phyloP scores from a whole-genome alignment of 2,888 invertebrate species.

The Neoaliturus tenellus region DNA sequence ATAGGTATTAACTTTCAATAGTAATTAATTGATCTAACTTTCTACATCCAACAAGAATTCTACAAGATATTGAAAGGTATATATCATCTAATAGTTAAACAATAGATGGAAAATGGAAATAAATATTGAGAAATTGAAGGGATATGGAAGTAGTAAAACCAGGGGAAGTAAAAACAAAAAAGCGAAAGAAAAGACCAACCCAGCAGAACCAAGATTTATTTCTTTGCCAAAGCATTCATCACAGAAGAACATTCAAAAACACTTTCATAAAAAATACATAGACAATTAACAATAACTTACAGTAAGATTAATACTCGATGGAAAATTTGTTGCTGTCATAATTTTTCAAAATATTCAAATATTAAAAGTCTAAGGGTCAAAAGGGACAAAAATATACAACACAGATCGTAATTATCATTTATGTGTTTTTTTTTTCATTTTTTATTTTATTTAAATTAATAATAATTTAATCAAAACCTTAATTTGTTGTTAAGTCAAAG shows the following conservation, averaged over 20 bases:
- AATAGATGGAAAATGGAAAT: too few relatives aligned
- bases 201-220: constrained; percentile 48
- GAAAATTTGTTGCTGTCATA: background rate
- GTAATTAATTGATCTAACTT: too few relatives aligned
- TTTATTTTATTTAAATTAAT: too few relatives aligned
- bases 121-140: too few relatives aligned
- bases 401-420: too few relatives aligned
- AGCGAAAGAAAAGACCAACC: constrained; percentile 31
- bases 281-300: constrained; percentile 23
- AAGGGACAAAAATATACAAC: background rate
- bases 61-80: too few relatives aligned
- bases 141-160: background rate
- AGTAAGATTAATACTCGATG: constrained; percentile 13
- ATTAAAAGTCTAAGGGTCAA: background rate
- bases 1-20: too few relatives aligned
- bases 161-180: background rate
- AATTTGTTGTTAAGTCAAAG: too few relatives aligned
- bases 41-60: too few relatives aligned
- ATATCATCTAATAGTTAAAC: too few relatives aligned
- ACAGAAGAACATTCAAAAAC: constrained; percentile 31
- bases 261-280: constrained; percentile 42
- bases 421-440: too few relatives aligned
- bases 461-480: too few relatives aligned
- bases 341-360: background rate
- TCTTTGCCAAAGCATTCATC: constrained; percentile 34